Evolutionary conservation across 2,113 vertebrate genomes (phyloP), one percentile per base, ranked within the genome.

Genomic region (Brevimyrus niger): DNA sequence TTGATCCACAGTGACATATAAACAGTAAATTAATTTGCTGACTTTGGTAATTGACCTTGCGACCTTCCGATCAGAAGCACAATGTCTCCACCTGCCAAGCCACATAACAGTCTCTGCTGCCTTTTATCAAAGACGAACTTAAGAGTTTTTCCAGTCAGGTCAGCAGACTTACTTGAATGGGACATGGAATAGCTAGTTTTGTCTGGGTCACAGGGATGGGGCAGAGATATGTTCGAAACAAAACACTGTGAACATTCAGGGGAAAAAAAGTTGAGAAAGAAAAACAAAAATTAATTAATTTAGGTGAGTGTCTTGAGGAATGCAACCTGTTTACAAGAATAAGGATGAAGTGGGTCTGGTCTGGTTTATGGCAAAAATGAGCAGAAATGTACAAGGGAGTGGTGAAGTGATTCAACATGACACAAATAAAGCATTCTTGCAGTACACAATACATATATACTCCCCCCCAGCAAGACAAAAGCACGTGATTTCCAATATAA

Each of bases 251-350:
- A 80, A 42, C 31, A 80, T 80, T 35, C 73, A 80, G 73, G 35
- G 35, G 2, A 42, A 80, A 80, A 35, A 38, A 76, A 38, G 69
- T 35, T 76, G 69, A 35, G 27, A 35, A 38, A 35, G 13, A 35
- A 38, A 80, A 80, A 80, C 35, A 80, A 80, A 35, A 80, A 80
- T 80, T 80, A 80, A 80, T 80, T 80, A 80, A 80, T 38, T 80
- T 42, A 42, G 35, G 73, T 15, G n/a, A 38, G 73, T 80, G 31
- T 80, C 61, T 80, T 80, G 73, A 42, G 15, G 35, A 80, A 80
- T 80, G 73, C 73, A 80, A 19, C 73, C 73, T 80, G 35, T 80
- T 80, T 80, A 80, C 35, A 80, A 38, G 35, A 80, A 15, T 80
- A 15, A 38, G 61, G 61, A 31, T 69, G 61, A 69, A 69, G 61